Base-by-base conservation (phyloP, 2,113 vertebrate genomes). In the Maylandia zebra region DNA sequence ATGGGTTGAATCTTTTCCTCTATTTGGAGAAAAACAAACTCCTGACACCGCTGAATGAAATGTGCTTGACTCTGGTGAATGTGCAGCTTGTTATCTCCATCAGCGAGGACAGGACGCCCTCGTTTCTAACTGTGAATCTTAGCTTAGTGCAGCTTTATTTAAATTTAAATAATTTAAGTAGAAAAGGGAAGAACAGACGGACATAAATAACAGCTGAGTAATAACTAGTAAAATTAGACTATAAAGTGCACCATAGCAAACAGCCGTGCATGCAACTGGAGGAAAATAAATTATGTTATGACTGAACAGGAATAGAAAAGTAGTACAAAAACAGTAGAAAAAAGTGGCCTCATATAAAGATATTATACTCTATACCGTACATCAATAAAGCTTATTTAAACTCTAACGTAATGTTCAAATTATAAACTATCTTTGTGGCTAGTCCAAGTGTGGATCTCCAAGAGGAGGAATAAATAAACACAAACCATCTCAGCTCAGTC, bases 321-420 rank as follows among this genome's bases (percentile, higher is more conserved):
- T 87, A 32, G 83, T 92, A 93, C 10, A 92, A 93, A 94, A 90
- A 85, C 83, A 45, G 84, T 76, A 90, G 79, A 86, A 90, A 90
- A 89, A 83, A 66, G 82, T 82, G 83, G 24, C 81, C 55, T 90
- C 17, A 84, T 84, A 87, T 81, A 88, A 86, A 91, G 61, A 86
- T 84, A 53, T 69, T 12, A 57, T 84, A n/a, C 16, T 53, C 66
- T 88, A 81, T 86, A 90, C 81, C 85, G 74, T 52, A 66, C 50
- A 45, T 83, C 27, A 38, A 82, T 92, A 81, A 88, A 92, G 71
- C 69, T 94, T 16, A 86, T 79, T 79, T 79, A 48, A 22, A 53
- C 19, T 59, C 71, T 78, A 50, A 78, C 4, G 22, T 45, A 34
- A 87, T 69, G 55, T 36, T 87, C 17, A 85, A 88, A 88, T 82